Evolutionary conservation across 2,797 vertebrate species (phyloP).

Genomic region (Gymnocypris eckloni): DNA sequence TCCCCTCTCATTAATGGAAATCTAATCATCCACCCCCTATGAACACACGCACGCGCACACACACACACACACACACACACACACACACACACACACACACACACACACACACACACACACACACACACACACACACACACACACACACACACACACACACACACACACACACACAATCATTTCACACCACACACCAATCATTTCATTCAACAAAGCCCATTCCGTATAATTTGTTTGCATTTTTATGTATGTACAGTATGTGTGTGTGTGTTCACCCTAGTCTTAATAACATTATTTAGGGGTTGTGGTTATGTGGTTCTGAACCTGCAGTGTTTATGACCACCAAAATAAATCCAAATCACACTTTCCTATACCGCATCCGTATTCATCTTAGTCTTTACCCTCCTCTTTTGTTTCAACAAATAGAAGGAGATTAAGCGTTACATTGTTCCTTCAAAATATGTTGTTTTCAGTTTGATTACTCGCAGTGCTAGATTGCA

Average conservation of each 20-base stretch:
- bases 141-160: slow-evolving; percentile 11
- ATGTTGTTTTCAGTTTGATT: background rate
- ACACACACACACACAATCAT: too few species aligned
- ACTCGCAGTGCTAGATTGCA: background rate
- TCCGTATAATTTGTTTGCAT: slow-evolving; percentile 64
- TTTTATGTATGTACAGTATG: slow-evolving; percentile 58
- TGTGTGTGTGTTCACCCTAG: slow-evolving; percentile 20
- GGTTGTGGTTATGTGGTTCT: slow-evolving; percentile 65
- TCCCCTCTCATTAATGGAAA: slow-evolving; percentile 68
- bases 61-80: slow-evolving; percentile 45
- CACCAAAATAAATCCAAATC: slow-evolving; percentile 59
- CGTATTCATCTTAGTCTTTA: background rate
- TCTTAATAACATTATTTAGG: slow-evolving; percentile 70
- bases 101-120: slow-evolving; percentile 37
- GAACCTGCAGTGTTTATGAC: slow-evolving; percentile 69
- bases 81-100: slow-evolving; percentile 45
- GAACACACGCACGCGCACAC: slow-evolving; percentile 32
- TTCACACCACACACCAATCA: slow-evolving; percentile 14
- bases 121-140: slow-evolving; percentile 49
- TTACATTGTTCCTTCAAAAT: background rate
- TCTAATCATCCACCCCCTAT: slow-evolving; percentile 63
- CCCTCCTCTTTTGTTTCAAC: background rate
- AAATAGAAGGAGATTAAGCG: background rate
- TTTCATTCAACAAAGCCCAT: slow-evolving; percentile 32
- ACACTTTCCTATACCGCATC: slow-evolving; percentile 32